Percentiles rank a stretch among this genome's conserved stretches.
Evolutionary conservation across 1,140 invertebrate genomes (phyloP).

Genomic region (Mya arenaria): DNA sequence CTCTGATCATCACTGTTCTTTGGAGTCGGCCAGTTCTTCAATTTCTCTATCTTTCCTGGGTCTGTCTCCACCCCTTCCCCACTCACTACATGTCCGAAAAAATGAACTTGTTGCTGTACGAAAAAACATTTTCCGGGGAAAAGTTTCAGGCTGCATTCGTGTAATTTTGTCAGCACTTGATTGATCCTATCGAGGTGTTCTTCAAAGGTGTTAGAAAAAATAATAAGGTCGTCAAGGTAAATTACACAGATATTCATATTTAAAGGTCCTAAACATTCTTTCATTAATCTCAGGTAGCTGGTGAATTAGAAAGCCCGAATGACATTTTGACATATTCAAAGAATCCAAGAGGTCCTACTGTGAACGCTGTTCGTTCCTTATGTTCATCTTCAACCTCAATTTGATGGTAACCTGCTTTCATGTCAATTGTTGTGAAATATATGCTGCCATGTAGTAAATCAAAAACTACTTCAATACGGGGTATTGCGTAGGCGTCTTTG

Average conservation of each 20-base stretch:
- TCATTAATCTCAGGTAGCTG: slow-evolving; percentile 12
- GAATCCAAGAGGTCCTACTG: slow-evolving; percentile 10
- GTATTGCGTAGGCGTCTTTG: slow-evolving; percentile 7
- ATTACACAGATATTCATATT: slow-evolving; percentile 13
- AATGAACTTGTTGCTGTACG: not conserved
- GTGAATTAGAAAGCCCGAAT: not conserved
- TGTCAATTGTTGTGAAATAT: slow-evolving; percentile 10
- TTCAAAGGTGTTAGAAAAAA: not conserved
- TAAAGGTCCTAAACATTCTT: not conserved
- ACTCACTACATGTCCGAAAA: slow-evolving; percentile 15
- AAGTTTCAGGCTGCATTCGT: not conserved
- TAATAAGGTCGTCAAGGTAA: not conserved
- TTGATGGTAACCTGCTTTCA: slow-evolving; percentile 27
- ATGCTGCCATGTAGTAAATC: not conserved
- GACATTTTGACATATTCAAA: slow-evolving; percentile 6
- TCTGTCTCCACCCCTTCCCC: slow-evolving; percentile 3
- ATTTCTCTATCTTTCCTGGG: slow-evolving; percentile 23
- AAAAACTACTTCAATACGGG: slow-evolving; percentile 7
- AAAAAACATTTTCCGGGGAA: slow-evolving; percentile 2
- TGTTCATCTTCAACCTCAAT: slow-evolving; percentile 16
- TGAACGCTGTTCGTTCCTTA: slow-evolving; percentile 21
- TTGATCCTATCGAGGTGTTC: slow-evolving; percentile 14
- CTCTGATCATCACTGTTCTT: slow-evolving; percentile 14
- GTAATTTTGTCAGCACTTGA: not conserved
- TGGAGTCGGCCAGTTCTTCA: not conserved